Conservation (phyloP, 1,140 invertebrate species). For the Penaeus japonicus region DNA sequence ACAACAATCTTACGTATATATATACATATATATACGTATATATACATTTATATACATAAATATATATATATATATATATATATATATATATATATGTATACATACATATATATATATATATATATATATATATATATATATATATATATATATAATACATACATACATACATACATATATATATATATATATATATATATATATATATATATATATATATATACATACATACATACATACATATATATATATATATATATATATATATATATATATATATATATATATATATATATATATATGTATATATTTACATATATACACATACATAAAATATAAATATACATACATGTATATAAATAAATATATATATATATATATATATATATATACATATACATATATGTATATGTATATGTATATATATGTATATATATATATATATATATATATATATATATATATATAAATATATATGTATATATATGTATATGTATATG, state of each 20-base stretch:
- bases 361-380: slow-evolving; percentile 29
- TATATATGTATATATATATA: background rate
- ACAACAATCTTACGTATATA: no score
- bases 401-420: slow-evolving; percentile 15
- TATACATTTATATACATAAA: no score
- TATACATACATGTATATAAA: slow-evolving; percentile 14
- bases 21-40: no score
- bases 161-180: background rate
- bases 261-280: background rate
- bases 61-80: background rate
- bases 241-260: background rate
- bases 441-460: background rate
- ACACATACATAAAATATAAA: slow-evolving; percentile 18
- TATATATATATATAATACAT: no score
- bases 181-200: background rate
- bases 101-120: background rate
- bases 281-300: slow-evolving; percentile 1
- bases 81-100: background rate
- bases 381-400: slow-evolving; percentile 27
- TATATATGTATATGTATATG: background rate
- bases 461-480: background rate
- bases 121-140: background rate
- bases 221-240: background rate
- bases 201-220: background rate
- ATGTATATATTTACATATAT: background rate